Conservation (phyloP, 2,113 vertebrate species). For the cattle (Bos taurus) region ARS-UCD2.0 NC_037337.1:93181501-93182000, state of each 20-base stretch:
- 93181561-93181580: background rate
- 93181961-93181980: background rate
- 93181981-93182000: background rate
- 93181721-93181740: background rate
- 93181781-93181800: background rate
- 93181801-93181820: background rate
- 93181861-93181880: background rate
- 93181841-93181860: background rate
- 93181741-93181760: background rate
- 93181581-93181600: background rate
- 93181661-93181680: background rate
- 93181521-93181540: background rate
- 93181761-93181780: background rate
- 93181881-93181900: background rate
- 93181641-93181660: background rate
- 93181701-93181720: background rate
- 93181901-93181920: background rate
- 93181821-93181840: background rate
- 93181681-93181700: background rate
- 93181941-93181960: background rate
- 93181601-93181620: background rate
- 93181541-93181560: background rate
- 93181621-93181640: background rate
- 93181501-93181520: background rate
- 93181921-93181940: background rate